phyloP scores from a whole-genome alignment of 2,113 vertebrate species.

The Sylvilagus bachmani region DNA sequence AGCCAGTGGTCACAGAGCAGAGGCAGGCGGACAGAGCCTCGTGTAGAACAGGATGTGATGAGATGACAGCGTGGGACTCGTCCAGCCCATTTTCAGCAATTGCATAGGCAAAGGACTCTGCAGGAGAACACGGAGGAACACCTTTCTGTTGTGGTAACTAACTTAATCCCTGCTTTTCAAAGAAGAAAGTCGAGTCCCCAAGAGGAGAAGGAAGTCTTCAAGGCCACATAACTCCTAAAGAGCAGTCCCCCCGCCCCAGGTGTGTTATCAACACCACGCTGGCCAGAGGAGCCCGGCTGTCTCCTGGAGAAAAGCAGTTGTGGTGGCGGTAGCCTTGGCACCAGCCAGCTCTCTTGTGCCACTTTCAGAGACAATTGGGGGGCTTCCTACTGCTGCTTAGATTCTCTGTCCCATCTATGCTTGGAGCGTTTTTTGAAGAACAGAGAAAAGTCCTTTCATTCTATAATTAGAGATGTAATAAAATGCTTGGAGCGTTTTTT shows the following conservation, averaged over 20 bases:
- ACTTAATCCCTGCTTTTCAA: neutral
- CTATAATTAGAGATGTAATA: neutral
- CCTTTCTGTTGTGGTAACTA: neutral
- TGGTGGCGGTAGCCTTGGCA: neutral
- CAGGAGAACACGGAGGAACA: neutral
- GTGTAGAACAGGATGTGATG: no score
- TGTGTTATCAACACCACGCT: neutral
- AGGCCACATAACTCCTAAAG: neutral
- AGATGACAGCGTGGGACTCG: no score
- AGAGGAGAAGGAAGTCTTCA: neutral
- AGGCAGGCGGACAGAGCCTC: no score
- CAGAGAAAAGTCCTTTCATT: neutral
- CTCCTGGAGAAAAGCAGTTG: neutral
- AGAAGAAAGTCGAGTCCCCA: neutral
- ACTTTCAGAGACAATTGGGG: neutral
- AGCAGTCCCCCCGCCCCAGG: neutral
- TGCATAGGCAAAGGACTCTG: neutral
- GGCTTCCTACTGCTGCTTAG: neutral
- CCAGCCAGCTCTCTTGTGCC: neutral
- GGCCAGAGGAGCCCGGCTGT: neutral
- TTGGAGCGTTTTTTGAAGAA: neutral
- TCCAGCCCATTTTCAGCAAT: no score
- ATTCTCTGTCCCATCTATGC: neutral
- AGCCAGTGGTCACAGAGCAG: no score
- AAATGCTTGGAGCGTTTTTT: no score